These are phyloP conservation scores for Drosophila sechellia DNA, from an alignment of 1,140 invertebrate species.

Conservation along the genomic window DNA sequence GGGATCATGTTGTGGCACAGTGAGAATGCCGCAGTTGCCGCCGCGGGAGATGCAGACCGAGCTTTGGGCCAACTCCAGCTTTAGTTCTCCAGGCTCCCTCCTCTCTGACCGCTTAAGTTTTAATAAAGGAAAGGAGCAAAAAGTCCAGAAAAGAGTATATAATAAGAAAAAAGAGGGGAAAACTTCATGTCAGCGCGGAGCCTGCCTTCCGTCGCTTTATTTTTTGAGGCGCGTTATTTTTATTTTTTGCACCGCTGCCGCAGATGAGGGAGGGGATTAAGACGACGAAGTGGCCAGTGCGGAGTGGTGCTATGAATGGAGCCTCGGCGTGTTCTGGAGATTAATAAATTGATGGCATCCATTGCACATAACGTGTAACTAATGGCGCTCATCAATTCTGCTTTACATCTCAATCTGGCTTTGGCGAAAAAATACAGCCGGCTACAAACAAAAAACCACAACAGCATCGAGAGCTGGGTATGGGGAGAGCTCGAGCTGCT, in stretches of 20 bases:
- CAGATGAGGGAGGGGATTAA: conserved; percentile 58
- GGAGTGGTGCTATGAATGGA: conserved; percentile 67
- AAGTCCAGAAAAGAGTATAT: conserved; percentile 22
- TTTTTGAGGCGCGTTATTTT: conserved; percentile 64
- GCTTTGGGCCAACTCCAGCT: conserved; percentile 45
- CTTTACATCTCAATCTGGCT: conserved; percentile 85
- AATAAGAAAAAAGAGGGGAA: conserved; percentile 37
- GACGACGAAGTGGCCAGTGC: conserved; percentile 66
- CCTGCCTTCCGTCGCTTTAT: conserved; percentile 23
- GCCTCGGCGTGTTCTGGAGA: conserved; percentile 84
- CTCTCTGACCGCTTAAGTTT: conserved; percentile 53
- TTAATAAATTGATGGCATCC: conserved; percentile 85
- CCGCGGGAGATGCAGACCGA: conserved; percentile 59
- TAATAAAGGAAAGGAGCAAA: conserved; percentile 42
- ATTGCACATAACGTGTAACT: conserved; percentile 85
- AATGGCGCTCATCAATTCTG: conserved; percentile 85
- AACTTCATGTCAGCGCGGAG: conserved; percentile 73
- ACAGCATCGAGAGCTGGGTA: conserved; percentile 3
- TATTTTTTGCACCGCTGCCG: conserved; percentile 44
- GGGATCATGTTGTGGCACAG: conserved; percentile 78
- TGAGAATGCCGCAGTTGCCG: conserved; percentile 59
- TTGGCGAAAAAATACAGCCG: conserved; percentile 59
- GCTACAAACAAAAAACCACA: conserved; percentile 29
- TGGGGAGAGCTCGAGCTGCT: conserved; percentile 30
- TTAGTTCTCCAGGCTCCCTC: conserved; percentile 12